These are phyloP conservation scores for Lagenorhynchus albirostris DNA, from an alignment of 2,113 vertebrate species.

Conservation along the genomic window DNA sequence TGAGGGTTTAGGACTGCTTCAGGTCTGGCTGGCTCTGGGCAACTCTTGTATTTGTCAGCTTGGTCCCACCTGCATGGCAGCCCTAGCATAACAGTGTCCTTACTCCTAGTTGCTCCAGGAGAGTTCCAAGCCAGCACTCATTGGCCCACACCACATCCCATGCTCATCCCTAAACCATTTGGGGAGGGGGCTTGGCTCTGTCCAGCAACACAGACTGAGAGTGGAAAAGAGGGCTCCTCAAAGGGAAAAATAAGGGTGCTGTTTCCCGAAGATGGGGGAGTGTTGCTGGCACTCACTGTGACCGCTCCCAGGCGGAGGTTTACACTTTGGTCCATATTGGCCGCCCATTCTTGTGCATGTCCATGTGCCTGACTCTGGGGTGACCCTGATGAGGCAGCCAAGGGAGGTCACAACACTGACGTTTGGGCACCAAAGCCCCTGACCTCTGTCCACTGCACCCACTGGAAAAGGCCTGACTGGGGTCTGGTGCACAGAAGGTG, in stretches of 20 bases:
- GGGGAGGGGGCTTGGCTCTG: not conserved
- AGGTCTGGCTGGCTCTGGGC: not conserved
- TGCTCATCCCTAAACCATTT: not conserved
- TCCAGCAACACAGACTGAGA: not conserved
- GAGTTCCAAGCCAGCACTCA: not conserved
- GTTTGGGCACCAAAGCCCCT: not conserved
- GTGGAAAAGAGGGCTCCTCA: not conserved
- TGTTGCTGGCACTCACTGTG: too few relatives aligned
- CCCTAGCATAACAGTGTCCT: not conserved
- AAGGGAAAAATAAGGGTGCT: not conserved
- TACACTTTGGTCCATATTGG: not conserved
- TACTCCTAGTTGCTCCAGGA: not conserved
- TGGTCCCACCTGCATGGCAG: not conserved
- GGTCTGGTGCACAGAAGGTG: not conserved
- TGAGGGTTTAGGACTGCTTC: not conserved
- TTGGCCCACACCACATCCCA: not conserved
- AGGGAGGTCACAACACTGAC: not conserved
- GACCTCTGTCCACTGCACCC: too few relatives aligned
- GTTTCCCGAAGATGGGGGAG: not conserved
- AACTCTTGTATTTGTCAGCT: not conserved
- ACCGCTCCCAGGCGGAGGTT: not conserved
- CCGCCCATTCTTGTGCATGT: not conserved
- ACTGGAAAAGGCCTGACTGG: not conserved
- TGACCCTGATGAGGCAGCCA: not conserved
- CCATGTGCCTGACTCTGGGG: not conserved